A percentile compares a stretch with the other conserved stretches of the same genome.
Evolutionary conservation across 2,113 vertebrate genomes (phyloP).

Genomic region (Odobenus rosmarus): DNA sequence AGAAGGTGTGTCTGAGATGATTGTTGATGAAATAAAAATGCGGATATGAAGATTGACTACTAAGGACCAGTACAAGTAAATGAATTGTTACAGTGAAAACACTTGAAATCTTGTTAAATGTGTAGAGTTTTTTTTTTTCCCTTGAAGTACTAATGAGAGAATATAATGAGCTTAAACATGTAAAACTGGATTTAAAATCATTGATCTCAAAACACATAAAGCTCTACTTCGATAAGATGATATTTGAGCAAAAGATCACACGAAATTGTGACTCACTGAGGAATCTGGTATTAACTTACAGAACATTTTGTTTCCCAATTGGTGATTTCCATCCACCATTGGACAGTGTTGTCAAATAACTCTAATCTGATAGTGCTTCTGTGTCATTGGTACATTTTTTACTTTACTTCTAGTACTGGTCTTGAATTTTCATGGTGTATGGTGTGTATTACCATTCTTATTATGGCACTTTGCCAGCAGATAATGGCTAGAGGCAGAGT

Average conservation of each 20-base stretch:
- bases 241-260: constrained; percentile 28
- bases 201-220: constrained; percentile 44
- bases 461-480: neutral
- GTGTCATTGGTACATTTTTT: neutral
- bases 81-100: constrained; percentile 78
- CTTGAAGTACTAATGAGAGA: constrained; percentile 39
- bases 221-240: neutral
- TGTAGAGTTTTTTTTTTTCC: constrained; percentile 49
- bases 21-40: constrained; percentile 83
- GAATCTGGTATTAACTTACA: neutral
- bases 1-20: constrained; percentile 85
- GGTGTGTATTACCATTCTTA: constrained; percentile 11
- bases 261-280: neutral
- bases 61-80: constrained; percentile 82
- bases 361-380: constrained; percentile 11
- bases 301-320: constrained; percentile 44
- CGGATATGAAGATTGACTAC: constrained; percentile 75
- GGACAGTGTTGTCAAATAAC: constrained; percentile 33
- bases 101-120: constrained; percentile 66
- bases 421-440: constrained; percentile 57
- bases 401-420: constrained; percentile 13
- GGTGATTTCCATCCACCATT: neutral
- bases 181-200: constrained; percentile 61
- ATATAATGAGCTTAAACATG: constrained; percentile 53
- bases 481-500: neutral